A percentile compares a stretch with the other conserved stretches of the same genome.
Evolutionary conservation across 2,888 invertebrate species (phyloP).

Genomic region (Graphium colonna): DNA sequence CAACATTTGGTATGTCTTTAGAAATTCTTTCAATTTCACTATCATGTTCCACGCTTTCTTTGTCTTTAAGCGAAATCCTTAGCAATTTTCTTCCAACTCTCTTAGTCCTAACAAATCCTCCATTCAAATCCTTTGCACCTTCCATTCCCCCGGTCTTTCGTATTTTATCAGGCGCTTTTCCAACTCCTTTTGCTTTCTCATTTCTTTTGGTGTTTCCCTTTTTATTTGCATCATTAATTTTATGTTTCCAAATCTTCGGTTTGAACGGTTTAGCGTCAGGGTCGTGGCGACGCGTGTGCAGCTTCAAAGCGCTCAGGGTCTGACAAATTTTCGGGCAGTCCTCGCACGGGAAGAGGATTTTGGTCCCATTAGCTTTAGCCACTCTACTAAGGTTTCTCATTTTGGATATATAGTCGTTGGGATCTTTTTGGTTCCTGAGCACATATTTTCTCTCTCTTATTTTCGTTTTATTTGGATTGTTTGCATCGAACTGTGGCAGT

Average conservation of each 20-base stretch:
- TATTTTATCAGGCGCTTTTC: no score
- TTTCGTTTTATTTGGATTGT: constrained; percentile 28
- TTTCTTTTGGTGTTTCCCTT: neutral
- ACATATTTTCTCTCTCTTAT: no score
- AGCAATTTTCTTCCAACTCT: neutral
- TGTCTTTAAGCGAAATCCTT: neutral
- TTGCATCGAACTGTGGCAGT: constrained; percentile 39
- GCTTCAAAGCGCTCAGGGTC: constrained; percentile 49
- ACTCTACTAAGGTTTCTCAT: constrained; percentile 45
- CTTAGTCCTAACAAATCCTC: neutral
- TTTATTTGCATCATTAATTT: constrained; percentile 24
- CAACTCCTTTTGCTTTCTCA: neutral
- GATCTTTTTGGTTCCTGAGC: neutral
- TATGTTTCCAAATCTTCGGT: constrained; percentile 54
- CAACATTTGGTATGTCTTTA: neutral
- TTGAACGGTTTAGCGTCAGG: constrained; percentile 49
- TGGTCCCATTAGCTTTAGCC: constrained; percentile 44
- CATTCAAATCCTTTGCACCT: neutral
- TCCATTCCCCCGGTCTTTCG: neutral
- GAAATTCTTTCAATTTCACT: neutral
- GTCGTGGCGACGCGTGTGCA: constrained; percentile 57
- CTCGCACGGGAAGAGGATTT: constrained; percentile 59
- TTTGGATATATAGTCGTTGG: constrained; percentile 41
- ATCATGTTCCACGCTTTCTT: neutral
- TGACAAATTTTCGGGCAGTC: constrained; percentile 59